Conservation (phyloP, 2,113 vertebrate species). For the Podarcis cretensis region DNA sequence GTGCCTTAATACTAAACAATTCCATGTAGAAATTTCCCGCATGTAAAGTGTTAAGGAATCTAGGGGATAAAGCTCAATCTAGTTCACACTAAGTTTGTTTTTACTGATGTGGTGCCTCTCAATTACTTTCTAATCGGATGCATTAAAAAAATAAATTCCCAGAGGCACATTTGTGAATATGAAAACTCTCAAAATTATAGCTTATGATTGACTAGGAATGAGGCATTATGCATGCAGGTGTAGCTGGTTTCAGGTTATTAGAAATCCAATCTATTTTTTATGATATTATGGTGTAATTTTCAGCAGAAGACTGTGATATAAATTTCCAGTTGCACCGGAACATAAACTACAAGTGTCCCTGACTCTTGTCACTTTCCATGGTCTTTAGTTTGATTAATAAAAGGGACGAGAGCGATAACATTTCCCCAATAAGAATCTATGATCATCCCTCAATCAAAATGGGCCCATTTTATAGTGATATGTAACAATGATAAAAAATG, state of each 20-base stretch:
- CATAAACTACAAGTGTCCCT: constrained; percentile 73
- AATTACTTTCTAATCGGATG: constrained; percentile 71
- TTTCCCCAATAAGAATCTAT: constrained; percentile 53
- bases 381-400: constrained; percentile 77
- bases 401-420: constrained; percentile 60
- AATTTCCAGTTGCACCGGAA: constrained; percentile 68
- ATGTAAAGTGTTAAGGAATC: neutral
- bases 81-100: constrained; percentile 67
- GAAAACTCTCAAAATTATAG: constrained; percentile 71
- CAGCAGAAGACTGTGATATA: constrained; percentile 68
- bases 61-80: constrained; percentile 23
- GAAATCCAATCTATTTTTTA: constrained; percentile 76
- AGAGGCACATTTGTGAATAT: constrained; percentile 60
- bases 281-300: constrained; percentile 70
- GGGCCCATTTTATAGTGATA: constrained; percentile 52
- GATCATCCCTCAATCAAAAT: constrained; percentile 61
- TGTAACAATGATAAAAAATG: constrained; percentile 31
- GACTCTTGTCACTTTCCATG: constrained; percentile 72
- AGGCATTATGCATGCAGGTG: constrained; percentile 72
- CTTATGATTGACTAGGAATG: constrained; percentile 68
- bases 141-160: constrained; percentile 67
- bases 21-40: constrained; percentile 13
- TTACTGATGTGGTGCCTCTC: constrained; percentile 65
- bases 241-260: constrained; percentile 72
- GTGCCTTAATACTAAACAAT: constrained; percentile 39